Base-by-base conservation (phyloP, 2,797 vertebrate genomes). In the Gymnopithys bicolor region DNA sequence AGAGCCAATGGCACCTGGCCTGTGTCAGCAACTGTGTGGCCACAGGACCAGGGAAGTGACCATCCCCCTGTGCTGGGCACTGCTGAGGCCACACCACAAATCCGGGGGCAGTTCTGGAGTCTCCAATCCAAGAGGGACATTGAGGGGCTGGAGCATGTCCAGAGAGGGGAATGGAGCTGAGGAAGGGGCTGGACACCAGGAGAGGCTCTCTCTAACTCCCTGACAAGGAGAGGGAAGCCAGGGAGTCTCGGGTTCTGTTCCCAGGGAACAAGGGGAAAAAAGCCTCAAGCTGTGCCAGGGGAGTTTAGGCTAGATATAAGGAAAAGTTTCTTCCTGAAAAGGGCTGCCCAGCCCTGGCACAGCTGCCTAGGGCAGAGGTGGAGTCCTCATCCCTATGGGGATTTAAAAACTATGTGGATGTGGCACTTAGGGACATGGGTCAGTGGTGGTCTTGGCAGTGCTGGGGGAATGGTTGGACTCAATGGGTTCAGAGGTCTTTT, bases 221-320 rank as follows among this genome's bases (percentile, higher is more conserved):
- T 82, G 69, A 0, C 41, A 88, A 88, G 39, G 39, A 81, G 53
- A 21, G 21, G 14, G 25, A 13, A 46, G 46, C 7, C 0, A 0
- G 4, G n/a, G 32, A 13, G 19, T 2, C 4, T 67, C 2, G 0
- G 25, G 30, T 3, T 55, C 4, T 82, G 63, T 25, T 60, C 19
- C 2, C 69, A 46, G 22, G 33, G 49, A 48, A 76, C 70, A 56
- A 56, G 63, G 75, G 15, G 35, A 6, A 69, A 69, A 69, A 0
- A 0, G 7, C 19, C 63, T 14, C 49, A 43, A 5, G 16, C 3
- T 49, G 19, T 1, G 5, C 3, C 63, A 69, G 11, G 4, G 16
- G 3, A 76, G 51, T 0, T 33, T 4, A 67, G 14, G 4, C 0
- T 39, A 13, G 27, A 21, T 7, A n/a, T 1, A 0, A 4, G 22